Base-by-base conservation (phyloP, 2,113 vertebrate genomes). In the Petromus typicus region DNA sequence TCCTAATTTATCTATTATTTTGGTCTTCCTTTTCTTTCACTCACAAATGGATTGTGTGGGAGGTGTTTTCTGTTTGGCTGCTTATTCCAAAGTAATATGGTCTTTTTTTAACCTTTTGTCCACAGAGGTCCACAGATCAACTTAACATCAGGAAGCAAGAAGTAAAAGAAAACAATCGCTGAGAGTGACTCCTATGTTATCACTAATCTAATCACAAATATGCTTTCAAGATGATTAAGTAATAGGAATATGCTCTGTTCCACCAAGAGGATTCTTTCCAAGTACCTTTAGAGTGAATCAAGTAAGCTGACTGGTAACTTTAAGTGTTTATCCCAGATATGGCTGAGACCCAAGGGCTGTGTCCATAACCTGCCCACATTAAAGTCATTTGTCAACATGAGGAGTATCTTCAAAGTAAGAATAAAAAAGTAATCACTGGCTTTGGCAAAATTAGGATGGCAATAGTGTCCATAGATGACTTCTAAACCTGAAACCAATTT, bases 401-500 rank as follows among this genome's bases (percentile, higher is more conserved):
- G 45, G 14, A 89, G 61, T 93, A 87, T 92, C 8, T 90, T 81
- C 64, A 87, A 79, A 89, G 12, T 11, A 57, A 57, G 61, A 96
- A 54, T 27, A 69, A 76, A 93, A 17, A 91, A 83, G 57, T 13
- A 54, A 79, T 45, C 32, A 67, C 48, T 59, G 37, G 82, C 56
- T 67, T 12, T 48, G 45, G 8, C 3, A 78, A 48, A 57, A 88
- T 63, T 45, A 56, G 37, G 12, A 79, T n/a, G 85, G 23, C 4
- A 63, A 37, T 51, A 27, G 1, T 63, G 12, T 56, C 2, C 23
- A 66, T 14, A 45, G 4, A 16, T 63, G 25, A 82, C 43, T 93
- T 93, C n/a, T 69, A 75, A 79, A 63, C 8, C 9, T 27, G 51
- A 64, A 54, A 79, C 78, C 2, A 61, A 5, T 54, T 90, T 43